Evolutionary conservation across 2,888 invertebrate species (phyloP).

Genomic region (Ormyrus thymus): DNA sequence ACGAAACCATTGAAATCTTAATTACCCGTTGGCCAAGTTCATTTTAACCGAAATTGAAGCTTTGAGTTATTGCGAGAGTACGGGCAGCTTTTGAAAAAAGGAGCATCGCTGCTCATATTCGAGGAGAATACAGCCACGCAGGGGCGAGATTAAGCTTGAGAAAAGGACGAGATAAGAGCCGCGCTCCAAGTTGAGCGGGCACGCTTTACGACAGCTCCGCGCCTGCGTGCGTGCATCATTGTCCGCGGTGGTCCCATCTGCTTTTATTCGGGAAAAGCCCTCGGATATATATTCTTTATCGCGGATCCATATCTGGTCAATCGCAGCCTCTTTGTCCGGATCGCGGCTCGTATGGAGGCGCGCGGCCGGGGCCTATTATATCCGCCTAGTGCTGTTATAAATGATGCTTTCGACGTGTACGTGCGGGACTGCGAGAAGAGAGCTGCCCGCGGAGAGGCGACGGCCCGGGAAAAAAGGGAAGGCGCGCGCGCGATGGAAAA

Average conservation of each 20-base stretch:
- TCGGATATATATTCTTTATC: constrained; percentile 22
- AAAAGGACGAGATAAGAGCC: constrained; percentile 62
- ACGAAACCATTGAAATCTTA: too few species aligned
- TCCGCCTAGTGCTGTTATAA: constrained; percentile 60
- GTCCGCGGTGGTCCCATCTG: constrained; percentile 27
- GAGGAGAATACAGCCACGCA: neutral
- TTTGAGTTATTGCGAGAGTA: too few species aligned
- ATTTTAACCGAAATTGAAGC: too few species aligned
- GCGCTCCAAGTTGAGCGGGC: constrained; percentile 17
- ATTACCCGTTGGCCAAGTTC: too few species aligned
- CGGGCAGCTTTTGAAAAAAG: neutral
- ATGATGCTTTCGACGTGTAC: constrained; percentile 62
- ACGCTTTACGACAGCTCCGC: neutral
- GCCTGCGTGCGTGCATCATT: constrained; percentile 4
- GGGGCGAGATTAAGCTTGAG: constrained; percentile 55
- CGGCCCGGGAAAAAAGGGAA: neutral
- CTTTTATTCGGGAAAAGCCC: neutral
- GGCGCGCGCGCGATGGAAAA: constrained; percentile 32
- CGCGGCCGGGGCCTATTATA: neutral
- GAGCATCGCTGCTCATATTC: neutral
- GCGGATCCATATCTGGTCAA: constrained; percentile 41
- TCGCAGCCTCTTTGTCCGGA: constrained; percentile 33
- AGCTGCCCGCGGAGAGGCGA: too few species aligned
- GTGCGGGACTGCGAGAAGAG: neutral
- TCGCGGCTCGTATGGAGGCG: neutral